phyloP scores from a whole-genome alignment of 2,113 vertebrate species.

The Siniperca chuatsi region DNA sequence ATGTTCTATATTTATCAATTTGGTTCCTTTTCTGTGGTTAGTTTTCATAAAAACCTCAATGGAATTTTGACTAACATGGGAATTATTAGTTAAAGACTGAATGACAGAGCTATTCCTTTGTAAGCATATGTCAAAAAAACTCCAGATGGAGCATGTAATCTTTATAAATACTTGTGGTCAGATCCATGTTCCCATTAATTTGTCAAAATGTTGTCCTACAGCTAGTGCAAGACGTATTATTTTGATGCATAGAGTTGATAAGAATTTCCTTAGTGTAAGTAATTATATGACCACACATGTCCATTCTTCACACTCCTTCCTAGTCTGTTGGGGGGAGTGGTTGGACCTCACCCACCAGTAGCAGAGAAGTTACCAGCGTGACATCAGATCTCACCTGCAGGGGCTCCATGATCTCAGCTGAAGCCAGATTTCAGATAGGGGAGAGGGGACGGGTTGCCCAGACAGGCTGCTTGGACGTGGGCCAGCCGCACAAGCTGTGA shows the following conservation, averaged over 20 bases:
- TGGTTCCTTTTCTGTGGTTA: constrained; percentile 33
- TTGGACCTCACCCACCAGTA: constrained; percentile 22
- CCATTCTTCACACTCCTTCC: background rate
- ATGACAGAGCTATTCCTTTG: constrained; percentile 29
- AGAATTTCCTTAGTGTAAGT: constrained; percentile 13
- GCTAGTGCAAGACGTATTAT: constrained; percentile 3
- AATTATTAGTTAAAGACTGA: constrained; percentile 26
- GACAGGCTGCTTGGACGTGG: constrained; percentile 64
- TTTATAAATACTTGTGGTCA: constrained; percentile 26
- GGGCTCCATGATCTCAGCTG: constrained; percentile 27
- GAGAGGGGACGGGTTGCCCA: constrained; percentile 37
- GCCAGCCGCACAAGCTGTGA: constrained; percentile 76
- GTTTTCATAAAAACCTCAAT: constrained; percentile 36
- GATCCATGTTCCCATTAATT: constrained; percentile 23
- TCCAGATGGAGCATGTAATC: constrained; percentile 26
- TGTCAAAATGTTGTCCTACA: constrained; percentile 32
- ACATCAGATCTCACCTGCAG: constrained; percentile 64
- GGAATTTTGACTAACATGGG: constrained; percentile 25
- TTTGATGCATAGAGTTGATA: background rate
- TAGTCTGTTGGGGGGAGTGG: constrained; percentile 6
- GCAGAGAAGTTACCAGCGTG: constrained; percentile 31
- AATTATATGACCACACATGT: constrained; percentile 24
- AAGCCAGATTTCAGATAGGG: constrained; percentile 51
- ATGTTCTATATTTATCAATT: constrained; percentile 33
- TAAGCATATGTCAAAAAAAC: constrained; percentile 35